These are phyloP conservation scores for Sylvietta virens DNA, from an alignment of 2,113 vertebrate species.

Conservation along the genomic window DNA sequence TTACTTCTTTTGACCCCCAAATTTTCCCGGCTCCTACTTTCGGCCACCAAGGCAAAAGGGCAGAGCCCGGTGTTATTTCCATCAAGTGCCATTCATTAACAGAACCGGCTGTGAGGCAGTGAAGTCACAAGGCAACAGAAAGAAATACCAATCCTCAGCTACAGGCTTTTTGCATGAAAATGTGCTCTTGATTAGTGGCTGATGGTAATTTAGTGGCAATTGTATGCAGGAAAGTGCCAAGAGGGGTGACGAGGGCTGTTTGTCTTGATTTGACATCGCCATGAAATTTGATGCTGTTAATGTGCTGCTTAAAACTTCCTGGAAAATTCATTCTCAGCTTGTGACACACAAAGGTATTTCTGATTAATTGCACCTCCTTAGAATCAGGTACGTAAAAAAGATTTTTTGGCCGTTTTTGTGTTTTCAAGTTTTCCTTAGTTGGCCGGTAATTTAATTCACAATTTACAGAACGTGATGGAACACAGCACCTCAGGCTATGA, in stretches of 20 bases:
- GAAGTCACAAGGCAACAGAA: neutral
- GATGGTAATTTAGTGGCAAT: neutral
- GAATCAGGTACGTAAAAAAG: neutral
- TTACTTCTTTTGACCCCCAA: neutral
- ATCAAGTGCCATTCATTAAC: neutral
- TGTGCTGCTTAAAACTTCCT: neutral
- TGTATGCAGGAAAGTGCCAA: conserved; percentile 11
- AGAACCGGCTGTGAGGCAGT: neutral
- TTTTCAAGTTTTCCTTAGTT: neutral
- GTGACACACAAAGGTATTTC: neutral
- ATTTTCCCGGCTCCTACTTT: neutral
- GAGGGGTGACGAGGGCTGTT: neutral
- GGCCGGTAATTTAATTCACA: neutral
- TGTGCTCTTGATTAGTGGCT: neutral
- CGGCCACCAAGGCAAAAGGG: neutral
- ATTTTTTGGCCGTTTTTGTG: neutral
- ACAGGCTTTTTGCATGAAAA: neutral
- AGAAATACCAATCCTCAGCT: neutral
- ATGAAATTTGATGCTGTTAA: neutral
- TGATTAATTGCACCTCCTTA: neutral
- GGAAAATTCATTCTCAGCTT: neutral
- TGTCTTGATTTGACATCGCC: neutral
- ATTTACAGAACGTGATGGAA: neutral
- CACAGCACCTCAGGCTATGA: neutral
- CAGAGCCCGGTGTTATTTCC: neutral